Conservation (phyloP, 2,113 vertebrate species). For the Vulpes lagopus region DNA sequence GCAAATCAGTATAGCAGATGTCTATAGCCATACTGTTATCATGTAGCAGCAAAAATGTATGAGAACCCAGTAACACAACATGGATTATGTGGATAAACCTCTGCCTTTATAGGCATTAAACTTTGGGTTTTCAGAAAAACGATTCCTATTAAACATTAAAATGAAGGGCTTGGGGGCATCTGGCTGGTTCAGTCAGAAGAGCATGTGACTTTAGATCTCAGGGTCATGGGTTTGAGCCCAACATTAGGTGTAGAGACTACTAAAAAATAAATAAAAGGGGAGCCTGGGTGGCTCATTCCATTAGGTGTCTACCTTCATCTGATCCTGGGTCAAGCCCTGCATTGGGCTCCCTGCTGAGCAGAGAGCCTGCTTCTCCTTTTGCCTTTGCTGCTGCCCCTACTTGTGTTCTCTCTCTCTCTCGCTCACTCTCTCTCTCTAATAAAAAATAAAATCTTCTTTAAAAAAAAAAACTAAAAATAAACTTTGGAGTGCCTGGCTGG, state of each 20-base stretch:
- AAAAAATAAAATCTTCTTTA: too few species aligned
- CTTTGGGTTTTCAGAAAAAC: constrained; percentile 48
- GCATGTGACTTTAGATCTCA: background rate
- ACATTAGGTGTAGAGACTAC: background rate
- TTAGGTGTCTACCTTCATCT: background rate
- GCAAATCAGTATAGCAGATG: background rate
- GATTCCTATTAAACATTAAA: background rate
- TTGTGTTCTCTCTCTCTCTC: too few species aligned
- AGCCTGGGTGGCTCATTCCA: background rate
- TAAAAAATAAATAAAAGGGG: background rate
- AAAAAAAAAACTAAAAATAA: background rate
- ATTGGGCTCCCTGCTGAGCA: too few species aligned
- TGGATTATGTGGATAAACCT: background rate
- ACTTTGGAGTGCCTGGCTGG: background rate
- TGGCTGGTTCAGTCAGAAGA: background rate
- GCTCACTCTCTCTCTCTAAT: too few species aligned
- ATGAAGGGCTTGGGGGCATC: background rate
- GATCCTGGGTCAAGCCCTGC: too few species aligned
- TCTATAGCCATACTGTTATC: background rate
- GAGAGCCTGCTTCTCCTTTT: too few species aligned
- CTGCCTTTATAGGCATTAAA: background rate
- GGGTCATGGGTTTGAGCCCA: background rate
- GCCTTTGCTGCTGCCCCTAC: too few species aligned
- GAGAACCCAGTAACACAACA: background rate
- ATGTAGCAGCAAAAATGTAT: background rate